Evolutionary conservation across 2,888 invertebrate genomes (phyloP).

Genomic region (Oligia latruncula): DNA sequence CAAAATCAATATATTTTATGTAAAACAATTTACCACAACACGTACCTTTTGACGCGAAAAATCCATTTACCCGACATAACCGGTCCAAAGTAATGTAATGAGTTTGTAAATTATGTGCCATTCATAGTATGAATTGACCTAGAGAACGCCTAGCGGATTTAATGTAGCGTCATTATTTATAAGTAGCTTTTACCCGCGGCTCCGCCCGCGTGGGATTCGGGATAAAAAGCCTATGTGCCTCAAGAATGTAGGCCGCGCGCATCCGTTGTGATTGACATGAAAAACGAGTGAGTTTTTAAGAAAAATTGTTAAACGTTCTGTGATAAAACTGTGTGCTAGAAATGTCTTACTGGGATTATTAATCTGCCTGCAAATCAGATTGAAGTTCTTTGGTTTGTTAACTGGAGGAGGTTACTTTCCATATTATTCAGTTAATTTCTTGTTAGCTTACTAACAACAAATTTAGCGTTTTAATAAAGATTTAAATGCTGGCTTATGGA

Average conservation of each 20-base stretch:
- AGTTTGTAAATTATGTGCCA: conserved; percentile 59
- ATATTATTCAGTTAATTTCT: not conserved
- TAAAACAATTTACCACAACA: conserved; percentile 40
- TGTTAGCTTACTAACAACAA: not conserved
- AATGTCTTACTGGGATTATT: conserved; percentile 2
- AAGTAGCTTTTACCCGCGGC: conserved; percentile 33
- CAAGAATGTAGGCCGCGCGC: conserved; percentile 32
- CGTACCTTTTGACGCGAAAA: conserved; percentile 41
- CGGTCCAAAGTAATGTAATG: conserved; percentile 51
- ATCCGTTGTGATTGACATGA: conserved; percentile 49
- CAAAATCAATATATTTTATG: conserved; percentile 41
- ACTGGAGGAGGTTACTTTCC: not conserved
- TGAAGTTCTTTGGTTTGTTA: conserved; percentile 6
- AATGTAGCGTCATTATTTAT: conserved; percentile 61
- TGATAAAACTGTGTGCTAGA: conserved; percentile 1
- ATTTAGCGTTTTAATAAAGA: not conserved
- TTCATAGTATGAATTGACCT: conserved; percentile 54
- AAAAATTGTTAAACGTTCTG: conserved; percentile 33
- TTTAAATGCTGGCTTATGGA: not conserved
- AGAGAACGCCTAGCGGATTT: conserved; percentile 53
- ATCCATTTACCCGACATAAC: conserved; percentile 38
- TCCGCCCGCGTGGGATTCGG: conserved; percentile 56
- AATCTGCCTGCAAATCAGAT: conserved; percentile 1
- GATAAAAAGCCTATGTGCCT: conserved; percentile 45
- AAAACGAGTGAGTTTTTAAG: conserved; percentile 40